These are phyloP conservation scores for Zingel zingel DNA, from an alignment of 2,113 vertebrate genomes.

Conservation along the genomic window DNA sequence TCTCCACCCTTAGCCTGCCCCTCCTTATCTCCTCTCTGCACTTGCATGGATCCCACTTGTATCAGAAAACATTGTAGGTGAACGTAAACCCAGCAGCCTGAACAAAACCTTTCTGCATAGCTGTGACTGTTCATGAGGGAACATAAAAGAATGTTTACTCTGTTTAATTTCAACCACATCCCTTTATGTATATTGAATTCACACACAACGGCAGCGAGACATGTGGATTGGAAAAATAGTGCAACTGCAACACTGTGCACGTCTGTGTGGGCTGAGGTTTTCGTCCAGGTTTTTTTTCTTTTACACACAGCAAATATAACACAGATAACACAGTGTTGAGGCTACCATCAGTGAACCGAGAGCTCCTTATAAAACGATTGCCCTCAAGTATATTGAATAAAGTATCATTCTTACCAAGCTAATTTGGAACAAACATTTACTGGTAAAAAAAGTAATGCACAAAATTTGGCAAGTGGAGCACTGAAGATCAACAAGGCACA, in stretches of 20 bases:
- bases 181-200: slow-evolving; percentile 43
- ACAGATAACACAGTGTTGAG: slow-evolving; percentile 54
- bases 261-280: slow-evolving; percentile 39
- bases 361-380: slow-evolving; percentile 30
- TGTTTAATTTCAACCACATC: slow-evolving; percentile 58
- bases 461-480: not conserved
- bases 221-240: slow-evolving; percentile 53
- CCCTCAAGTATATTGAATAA: slow-evolving; percentile 29
- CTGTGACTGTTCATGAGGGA: slow-evolving; percentile 17
- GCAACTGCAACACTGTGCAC: slow-evolving; percentile 34
- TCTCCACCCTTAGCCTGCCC: slow-evolving; percentile 46
- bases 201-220: slow-evolving; percentile 33
- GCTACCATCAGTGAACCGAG: slow-evolving; percentile 45
- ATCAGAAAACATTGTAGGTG: slow-evolving; percentile 41
- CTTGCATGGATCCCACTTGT: slow-evolving; percentile 16
- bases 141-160: slow-evolving; percentile 58
- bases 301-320: slow-evolving; percentile 29
- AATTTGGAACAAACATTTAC: slow-evolving; percentile 30
- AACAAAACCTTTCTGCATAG: slow-evolving; percentile 1
- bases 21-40: slow-evolving; percentile 67
- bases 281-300: slow-evolving; percentile 19
- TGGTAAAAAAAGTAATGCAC: slow-evolving; percentile 2
- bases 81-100: slow-evolving; percentile 1
- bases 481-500: slow-evolving; percentile 7
- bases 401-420: slow-evolving; percentile 14